These are phyloP conservation scores for Scaptomyza reducta DNA, from an alignment of 2,888 invertebrate species.

Conservation along the genomic window DNA sequence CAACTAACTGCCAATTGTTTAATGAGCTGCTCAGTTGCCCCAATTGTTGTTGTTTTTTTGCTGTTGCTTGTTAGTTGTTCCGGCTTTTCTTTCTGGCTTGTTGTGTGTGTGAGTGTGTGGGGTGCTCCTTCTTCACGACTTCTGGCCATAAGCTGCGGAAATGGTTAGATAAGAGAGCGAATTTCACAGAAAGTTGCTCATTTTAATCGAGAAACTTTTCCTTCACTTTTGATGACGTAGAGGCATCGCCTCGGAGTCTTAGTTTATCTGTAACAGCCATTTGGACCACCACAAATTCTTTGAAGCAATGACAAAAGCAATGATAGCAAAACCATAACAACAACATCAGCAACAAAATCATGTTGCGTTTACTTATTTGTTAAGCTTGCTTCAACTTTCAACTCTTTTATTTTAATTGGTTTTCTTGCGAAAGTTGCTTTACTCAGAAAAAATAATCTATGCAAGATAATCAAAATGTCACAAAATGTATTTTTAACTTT, in stretches of 20 bases:
- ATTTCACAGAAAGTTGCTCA: slow-evolving; percentile 66
- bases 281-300: slow-evolving; percentile 5
- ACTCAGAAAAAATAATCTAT: not conserved
- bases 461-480: not conserved
- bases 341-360: slow-evolving; percentile 15
- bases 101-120: slow-evolving; percentile 13
- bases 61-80: slow-evolving; percentile 39
- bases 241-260: slow-evolving; percentile 26
- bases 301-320: slow-evolving; percentile 27
- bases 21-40: slow-evolving; percentile 65
- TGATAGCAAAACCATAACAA: slow-evolving; percentile 20
- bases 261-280: slow-evolving; percentile 26
- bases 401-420: slow-evolving; percentile 25
- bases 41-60: slow-evolving; percentile 33
- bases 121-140: not conserved
- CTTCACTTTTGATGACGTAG: slow-evolving; percentile 36
- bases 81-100: slow-evolving; percentile 17
- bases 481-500: not conserved
- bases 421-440: not conserved
- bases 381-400: slow-evolving; percentile 7
- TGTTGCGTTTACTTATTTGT: slow-evolving; percentile 16
- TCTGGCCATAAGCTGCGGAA: slow-evolving; percentile 67
- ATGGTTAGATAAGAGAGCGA: slow-evolving; percentile 63
- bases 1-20: slow-evolving; percentile 69
- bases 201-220: slow-evolving; percentile 76